Conservation (phyloP, 2,797 vertebrate species). For the Pithecia hirsuta region DNA sequence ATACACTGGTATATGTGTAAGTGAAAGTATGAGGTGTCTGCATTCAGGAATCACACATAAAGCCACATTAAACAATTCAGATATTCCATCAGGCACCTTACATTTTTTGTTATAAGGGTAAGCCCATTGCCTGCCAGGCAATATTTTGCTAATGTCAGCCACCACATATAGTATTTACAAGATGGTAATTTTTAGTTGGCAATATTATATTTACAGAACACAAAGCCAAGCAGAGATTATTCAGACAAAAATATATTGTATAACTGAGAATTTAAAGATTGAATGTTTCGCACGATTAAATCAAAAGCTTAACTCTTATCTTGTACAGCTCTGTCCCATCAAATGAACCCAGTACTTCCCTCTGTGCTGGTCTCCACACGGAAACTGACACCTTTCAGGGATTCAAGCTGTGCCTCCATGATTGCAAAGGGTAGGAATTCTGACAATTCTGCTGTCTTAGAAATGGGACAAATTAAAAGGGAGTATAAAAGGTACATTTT, state of each 20-base stretch:
- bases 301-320: not conserved
- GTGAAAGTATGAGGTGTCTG: not conserved
- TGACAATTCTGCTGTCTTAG: not conserved
- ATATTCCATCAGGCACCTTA: constrained; percentile 58
- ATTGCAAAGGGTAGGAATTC: not conserved
- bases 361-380: too few relatives aligned
- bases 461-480: not conserved
- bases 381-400: not conserved
- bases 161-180: not conserved
- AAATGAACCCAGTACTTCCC: not conserved
- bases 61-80: constrained; percentile 64
- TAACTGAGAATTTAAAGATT: not conserved
- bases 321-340: not conserved
- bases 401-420: not conserved
- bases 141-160: not conserved
- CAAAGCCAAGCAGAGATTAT: not conserved
- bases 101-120: not conserved
- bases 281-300: not conserved
- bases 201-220: not conserved
- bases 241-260: not conserved
- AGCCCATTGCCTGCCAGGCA: not conserved
- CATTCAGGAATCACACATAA: constrained; percentile 48
- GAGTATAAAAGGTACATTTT: not conserved
- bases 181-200: not conserved
- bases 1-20: not conserved